Conservation (phyloP, 2,888 invertebrate genomes). For the Pterobdella sp. region DNA sequence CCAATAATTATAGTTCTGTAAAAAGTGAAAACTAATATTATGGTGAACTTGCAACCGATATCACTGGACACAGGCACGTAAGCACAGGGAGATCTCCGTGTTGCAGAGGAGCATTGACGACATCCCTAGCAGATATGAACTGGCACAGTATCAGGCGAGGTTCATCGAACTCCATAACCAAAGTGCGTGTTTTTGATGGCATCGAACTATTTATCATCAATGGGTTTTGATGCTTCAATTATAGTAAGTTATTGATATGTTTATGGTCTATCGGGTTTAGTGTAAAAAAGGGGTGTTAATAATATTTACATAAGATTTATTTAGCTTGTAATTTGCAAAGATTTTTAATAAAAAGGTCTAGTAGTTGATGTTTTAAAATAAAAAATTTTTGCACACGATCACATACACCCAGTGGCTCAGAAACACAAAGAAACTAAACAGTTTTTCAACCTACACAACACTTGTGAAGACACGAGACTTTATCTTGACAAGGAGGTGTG, state of each 20-base stretch:
- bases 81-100: slow-evolving; percentile 59
- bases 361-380: not conserved
- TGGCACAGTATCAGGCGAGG: slow-evolving; percentile 86
- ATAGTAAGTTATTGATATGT: too few relatives aligned
- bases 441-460: slow-evolving; percentile 90
- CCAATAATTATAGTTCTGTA: too few relatives aligned
- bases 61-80: slow-evolving; percentile 53
- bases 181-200: slow-evolving; percentile 42
- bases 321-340: not conserved
- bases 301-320: too few relatives aligned
- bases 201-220: too few relatives aligned
- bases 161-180: slow-evolving; percentile 91
- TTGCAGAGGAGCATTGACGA: slow-evolving; percentile 81
- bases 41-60: not conserved
- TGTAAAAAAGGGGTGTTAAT: too few relatives aligned
- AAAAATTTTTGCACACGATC: not conserved
- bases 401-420: slow-evolving; percentile 5
- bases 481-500: slow-evolving; percentile 80
- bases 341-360: not conserved
- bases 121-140: slow-evolving; percentile 81
- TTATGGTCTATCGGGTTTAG: too few relatives aligned
- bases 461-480: slow-evolving; percentile 81
- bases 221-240: too few relatives aligned
- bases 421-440: slow-evolving; percentile 95
- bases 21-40: not conserved